Evolutionary conservation across 2,888 invertebrate species (phyloP), one percentile per base, ranked within the genome.

Genomic region (Diplazon laetatorius): DNA sequence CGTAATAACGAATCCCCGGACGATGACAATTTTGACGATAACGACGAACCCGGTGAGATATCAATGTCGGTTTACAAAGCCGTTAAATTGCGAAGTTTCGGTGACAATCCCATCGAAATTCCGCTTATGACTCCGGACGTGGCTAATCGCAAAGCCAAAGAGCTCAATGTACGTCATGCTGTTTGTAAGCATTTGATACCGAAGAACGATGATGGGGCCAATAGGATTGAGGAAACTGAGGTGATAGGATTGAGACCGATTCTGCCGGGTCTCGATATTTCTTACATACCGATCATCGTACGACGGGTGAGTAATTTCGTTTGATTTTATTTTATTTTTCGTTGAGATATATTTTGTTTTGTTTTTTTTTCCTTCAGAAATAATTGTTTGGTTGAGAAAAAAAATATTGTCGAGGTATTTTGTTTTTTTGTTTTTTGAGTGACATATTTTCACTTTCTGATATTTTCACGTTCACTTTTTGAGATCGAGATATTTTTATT

Each of bases 41-140:
- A 76, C 85, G 83, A 93, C 86, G 90, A 91, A 90, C 90, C 76
- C 14, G 76, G 73, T 18, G 74, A 78, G 74, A 80, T 86, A 0
- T 92, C 92, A 4, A 90, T 93, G 18, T 93, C 95, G n/a, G 94
- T 97, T 0, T 96, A 95, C 89, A 94, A 95, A 84, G 94, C 96
- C 0, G 86, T 97, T 0, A 95, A 95, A 89, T 93, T 95, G 88
- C 92, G 95, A 30, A 93, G 94, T 57, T 74, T 84, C 5, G 39
- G 62, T 0, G 50, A 73, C 0, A 69, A 69, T 0, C 91, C 55
- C 1, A 16, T 95, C 35, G 87, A 88, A 10, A 91, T 96, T 68
- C 91, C 92, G 0, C 82, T 95, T 50, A 86, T 95, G 50, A 81
- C 80, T 20, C 63, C 83, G 16, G 76, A 75, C 1, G 71, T 77